These are phyloP conservation scores for Agapornis canus DNA, from an alignment of 2,797 vertebrate species.

Conservation along the genomic window DNA sequence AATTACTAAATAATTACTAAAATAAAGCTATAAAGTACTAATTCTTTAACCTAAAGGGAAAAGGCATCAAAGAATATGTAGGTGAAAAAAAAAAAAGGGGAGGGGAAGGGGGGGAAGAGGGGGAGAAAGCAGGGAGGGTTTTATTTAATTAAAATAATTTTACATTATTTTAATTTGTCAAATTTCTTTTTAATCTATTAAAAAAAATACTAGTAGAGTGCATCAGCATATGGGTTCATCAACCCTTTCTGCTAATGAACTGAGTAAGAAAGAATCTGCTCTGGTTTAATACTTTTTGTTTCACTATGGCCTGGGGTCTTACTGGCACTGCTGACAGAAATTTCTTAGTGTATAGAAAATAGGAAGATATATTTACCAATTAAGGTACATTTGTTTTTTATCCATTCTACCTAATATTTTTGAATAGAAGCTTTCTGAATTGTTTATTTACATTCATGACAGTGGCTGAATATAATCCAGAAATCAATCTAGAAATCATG, in stretches of 20 bases:
- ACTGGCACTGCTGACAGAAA: neutral
- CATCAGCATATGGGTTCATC: neutral
- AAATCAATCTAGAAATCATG: neutral
- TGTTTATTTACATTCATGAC: neutral
- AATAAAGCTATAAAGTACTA: neutral
- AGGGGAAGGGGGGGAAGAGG: neutral
- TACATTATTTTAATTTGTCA: slow-evolving; percentile 12
- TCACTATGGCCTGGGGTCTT: neutral
- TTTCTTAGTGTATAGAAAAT: neutral
- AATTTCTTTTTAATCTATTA: neutral
- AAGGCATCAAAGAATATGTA: slow-evolving; percentile 10
- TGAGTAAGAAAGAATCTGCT: neutral
- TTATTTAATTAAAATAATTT: neutral
- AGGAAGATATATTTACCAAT: neutral
- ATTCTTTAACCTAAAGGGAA: slow-evolving; percentile 14
- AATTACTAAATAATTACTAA: too few species aligned
- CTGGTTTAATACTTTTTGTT: neutral
- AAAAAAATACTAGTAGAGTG: neutral
- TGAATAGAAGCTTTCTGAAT: neutral
- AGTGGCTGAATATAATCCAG: neutral
- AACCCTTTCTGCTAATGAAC: neutral
- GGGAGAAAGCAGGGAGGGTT: neutral
- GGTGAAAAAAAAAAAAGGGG: rapidly evolving
- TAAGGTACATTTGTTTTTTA: neutral
- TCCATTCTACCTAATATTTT: neutral